Percentiles rank a stretch among this genome's conserved stretches.
Evolutionary conservation across 2,888 invertebrate genomes (phyloP).

Genomic region (Punctoribates punctum): DNA sequence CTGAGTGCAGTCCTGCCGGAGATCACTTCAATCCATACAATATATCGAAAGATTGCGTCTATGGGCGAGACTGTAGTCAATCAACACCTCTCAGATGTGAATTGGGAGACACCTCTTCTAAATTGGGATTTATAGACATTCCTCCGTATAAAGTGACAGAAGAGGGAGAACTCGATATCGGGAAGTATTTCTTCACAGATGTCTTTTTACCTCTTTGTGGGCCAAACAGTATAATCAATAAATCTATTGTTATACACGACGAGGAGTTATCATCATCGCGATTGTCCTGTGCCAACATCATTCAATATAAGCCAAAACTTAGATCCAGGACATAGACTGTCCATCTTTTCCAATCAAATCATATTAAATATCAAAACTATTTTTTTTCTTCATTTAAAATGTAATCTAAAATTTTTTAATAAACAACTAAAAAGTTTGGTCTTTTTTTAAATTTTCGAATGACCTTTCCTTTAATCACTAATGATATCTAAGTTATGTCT

Average conservation of each 20-base stretch:
- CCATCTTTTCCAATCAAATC: not conserved
- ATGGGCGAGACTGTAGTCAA: slow-evolving; percentile 74
- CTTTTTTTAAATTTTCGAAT: no score
- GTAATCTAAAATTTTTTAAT: no score
- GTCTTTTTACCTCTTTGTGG: slow-evolving; percentile 72
- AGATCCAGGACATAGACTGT: not conserved
- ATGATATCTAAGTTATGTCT: no score
- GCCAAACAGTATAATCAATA: slow-evolving; percentile 68
- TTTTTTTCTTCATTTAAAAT: no score
- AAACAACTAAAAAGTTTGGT: no score
- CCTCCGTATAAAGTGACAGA: slow-evolving; percentile 46
- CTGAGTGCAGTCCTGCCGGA: slow-evolving; percentile 59
- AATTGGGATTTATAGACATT: slow-evolving; percentile 76
- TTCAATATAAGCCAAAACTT: slow-evolving; percentile 43
- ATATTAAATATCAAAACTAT: no score
- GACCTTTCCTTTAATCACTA: no score
- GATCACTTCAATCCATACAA: slow-evolving; percentile 71
- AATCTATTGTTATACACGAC: slow-evolving; percentile 78
- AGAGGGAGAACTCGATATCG: slow-evolving; percentile 46
- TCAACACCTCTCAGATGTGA: slow-evolving; percentile 84
- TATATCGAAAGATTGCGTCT: slow-evolving; percentile 53
- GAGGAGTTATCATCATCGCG: slow-evolving; percentile 67
- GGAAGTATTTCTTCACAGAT: slow-evolving; percentile 69
- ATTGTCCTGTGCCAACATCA: slow-evolving; percentile 82
- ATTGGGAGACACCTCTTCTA: slow-evolving; percentile 80